phyloP scores from a whole-genome alignment of 35 echinoderm and acorn worm genomes.

The Ophioderma brevispina region DNA sequence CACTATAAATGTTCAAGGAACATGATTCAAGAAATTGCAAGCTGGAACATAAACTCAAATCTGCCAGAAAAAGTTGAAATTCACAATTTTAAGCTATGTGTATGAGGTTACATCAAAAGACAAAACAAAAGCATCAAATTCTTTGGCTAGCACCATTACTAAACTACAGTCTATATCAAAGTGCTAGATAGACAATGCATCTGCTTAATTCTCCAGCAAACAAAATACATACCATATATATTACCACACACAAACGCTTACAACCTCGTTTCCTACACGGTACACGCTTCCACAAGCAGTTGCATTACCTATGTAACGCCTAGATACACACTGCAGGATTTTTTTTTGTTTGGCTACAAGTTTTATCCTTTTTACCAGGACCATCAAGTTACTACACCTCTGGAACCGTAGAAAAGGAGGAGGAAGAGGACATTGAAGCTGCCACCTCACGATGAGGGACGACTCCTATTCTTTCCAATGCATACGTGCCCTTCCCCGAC shows the following conservation, averaged over 20 bases:
- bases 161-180: too few species aligned
- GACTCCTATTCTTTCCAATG: background rate
- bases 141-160: too few species aligned
- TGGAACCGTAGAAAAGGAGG: background rate
- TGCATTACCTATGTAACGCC: background rate
- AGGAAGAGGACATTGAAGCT: background rate
- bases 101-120: too few species aligned
- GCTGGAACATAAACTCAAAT: too few species aligned
- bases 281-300: background rate
- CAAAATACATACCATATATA: background rate
- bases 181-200: background rate
- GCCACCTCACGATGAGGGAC: background rate
- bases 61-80: too few species aligned
- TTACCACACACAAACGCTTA: background rate
- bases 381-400: background rate
- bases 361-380: background rate
- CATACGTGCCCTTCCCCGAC: conserved; percentile 5
- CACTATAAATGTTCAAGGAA: too few species aligned
- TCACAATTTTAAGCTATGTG: too few species aligned
- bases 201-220: background rate
- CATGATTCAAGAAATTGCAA: too few species aligned
- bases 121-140: too few species aligned
- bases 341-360: background rate
- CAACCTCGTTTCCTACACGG: background rate
- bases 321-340: background rate